Evolutionary conservation across 2,888 invertebrate species (phyloP), one percentile per base, ranked within the genome.

Genomic region (Salpingus planirostris): DNA sequence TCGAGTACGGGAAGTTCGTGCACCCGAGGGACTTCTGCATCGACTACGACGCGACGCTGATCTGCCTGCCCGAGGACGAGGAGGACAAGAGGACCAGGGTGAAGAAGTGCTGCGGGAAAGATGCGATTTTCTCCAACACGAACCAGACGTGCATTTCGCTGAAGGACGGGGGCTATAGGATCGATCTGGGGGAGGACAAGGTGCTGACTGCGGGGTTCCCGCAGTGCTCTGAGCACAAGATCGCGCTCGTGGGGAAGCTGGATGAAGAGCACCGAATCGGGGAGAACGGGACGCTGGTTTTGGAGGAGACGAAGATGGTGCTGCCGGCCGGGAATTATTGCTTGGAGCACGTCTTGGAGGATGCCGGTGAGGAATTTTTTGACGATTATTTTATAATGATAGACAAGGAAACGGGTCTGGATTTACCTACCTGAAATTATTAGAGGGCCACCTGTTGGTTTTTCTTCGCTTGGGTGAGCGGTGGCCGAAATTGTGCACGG

Each of bases 21-120:
- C 64, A 73, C 3, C 73, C 78, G 0, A 58, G 59, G 1, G 68
- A 73, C 22, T 86, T 74, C 60, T 88, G 88, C 60, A 71, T 78
- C 23, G 86, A 86, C 56, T 65, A 71, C 21, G 68, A 68, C 11
- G 74, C 72, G 2, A 75, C 78, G 5, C 63, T 85, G 3, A 74
- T 78, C 3, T 86, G 85, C 57, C 52, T 62, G 18, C 55, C 60
- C 27, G 49, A 51, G 4, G 53, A 54, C 32, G 50, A 54, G 15
- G 49, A 58, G n/a, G 37, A 46, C 33, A 24, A 31, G 15, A 35
- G 48, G 7, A 42, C 55, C 21, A 43, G 57, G 43, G 56, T 73
- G 21, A 67, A 70, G 53, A 82, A 84, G 61, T 88, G 88, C 54
- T 88, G 88, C 58, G 78, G 78, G 2, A 67, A 68, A 29, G 68